phyloP scores from a whole-genome alignment of 2,888 invertebrate species.

The Cheilosia urbana region DNA sequence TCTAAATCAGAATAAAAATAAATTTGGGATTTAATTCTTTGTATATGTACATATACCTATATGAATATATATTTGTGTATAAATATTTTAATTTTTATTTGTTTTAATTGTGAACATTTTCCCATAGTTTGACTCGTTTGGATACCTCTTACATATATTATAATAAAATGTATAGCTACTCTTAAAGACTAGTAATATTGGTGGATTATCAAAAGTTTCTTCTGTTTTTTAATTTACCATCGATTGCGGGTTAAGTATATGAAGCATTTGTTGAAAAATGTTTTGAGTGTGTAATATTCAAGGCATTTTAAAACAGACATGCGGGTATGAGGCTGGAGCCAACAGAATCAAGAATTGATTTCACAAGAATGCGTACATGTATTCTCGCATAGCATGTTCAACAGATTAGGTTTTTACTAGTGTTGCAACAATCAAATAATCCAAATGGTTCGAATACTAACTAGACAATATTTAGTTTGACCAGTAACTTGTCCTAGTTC shows the following conservation, averaged over 20 bases:
- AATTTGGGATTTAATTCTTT: constrained; percentile 16
- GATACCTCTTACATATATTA: not conserved
- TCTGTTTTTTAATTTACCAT: not conserved
- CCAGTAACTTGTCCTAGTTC: too few relatives aligned
- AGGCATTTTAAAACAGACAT: too few relatives aligned
- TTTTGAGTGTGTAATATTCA: not conserved
- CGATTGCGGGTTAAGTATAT: constrained; percentile 1
- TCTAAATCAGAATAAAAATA: constrained; percentile 29
- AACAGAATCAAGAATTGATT: too few relatives aligned
- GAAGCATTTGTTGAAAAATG: not conserved
- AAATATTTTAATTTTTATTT: constrained; percentile 23
- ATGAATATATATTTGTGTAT: constrained; percentile 25
- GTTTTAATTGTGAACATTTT: constrained; percentile 33
- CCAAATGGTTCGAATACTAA: too few relatives aligned
- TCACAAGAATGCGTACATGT: too few relatives aligned
- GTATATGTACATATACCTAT: constrained; percentile 18
- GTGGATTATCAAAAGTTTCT: constrained; percentile 28
- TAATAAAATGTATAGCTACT: constrained; percentile 21
- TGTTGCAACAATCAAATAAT: too few relatives aligned
- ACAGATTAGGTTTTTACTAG: too few relatives aligned
- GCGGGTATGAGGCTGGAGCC: too few relatives aligned
- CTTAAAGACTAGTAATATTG: constrained; percentile 51
- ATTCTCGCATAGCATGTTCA: too few relatives aligned
- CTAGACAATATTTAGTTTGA: too few relatives aligned
- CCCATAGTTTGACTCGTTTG: constrained; percentile 10